phyloP scores from a whole-genome alignment of 2,113 vertebrate genomes.

The Deroptyus accipitrinus region DNA sequence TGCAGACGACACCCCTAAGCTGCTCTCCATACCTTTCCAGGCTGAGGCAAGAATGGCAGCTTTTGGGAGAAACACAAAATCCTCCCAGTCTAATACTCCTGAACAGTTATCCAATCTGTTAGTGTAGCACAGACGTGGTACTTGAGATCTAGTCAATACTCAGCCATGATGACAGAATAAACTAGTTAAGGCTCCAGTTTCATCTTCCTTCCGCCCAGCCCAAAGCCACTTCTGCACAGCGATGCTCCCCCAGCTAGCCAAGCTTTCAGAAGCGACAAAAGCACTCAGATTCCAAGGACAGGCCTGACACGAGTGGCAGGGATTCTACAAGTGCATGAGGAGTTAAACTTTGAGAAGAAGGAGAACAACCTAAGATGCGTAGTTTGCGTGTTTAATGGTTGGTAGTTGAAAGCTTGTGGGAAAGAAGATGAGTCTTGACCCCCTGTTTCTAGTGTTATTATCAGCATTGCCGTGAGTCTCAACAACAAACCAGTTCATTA shows the following conservation, averaged over 20 bases:
- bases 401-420: background rate
- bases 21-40: background rate
- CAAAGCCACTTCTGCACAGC: too few relatives aligned
- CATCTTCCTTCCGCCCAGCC: background rate
- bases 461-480: background rate
- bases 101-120: background rate
- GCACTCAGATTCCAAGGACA: rapidly evolving
- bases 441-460: slow-evolving; percentile 58
- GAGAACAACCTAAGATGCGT: background rate
- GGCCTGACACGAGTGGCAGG: background rate
- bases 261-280: background rate
- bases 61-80: background rate
- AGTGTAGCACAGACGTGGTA: rapidly evolving
- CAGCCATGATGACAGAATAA: rapidly evolving
- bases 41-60: background rate
- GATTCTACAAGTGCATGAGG: background rate
- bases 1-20: rapidly evolving
- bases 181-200: background rate
- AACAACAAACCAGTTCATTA: slow-evolving; percentile 69
- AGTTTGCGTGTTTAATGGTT: background rate
- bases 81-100: rapidly evolving
- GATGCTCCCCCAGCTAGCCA: background rate
- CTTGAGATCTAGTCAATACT: background rate
- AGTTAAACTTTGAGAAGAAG: background rate
- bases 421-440: slow-evolving; percentile 46